Evolutionary conservation across 2,888 invertebrate genomes (phyloP).

Genomic region (Pammene fasciana): DNA sequence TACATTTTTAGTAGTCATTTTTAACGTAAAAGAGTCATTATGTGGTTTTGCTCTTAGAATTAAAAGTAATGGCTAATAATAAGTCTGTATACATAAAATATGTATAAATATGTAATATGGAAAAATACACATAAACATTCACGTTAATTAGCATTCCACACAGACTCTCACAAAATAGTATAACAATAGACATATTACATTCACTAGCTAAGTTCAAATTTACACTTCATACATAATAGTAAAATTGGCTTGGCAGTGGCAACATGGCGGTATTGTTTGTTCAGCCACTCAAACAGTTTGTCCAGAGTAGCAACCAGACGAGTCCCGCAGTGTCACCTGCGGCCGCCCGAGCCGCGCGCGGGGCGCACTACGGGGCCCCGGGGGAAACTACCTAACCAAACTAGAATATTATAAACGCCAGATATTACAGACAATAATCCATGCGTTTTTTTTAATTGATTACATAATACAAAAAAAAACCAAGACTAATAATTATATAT

Average conservation of each 20-base stretch:
- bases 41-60: constrained; percentile 18
- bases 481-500: constrained; percentile 30
- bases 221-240: constrained; percentile 75
- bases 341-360: no score
- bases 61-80: constrained; percentile 16
- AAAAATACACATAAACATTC: constrained; percentile 23
- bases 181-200: constrained; percentile 57
- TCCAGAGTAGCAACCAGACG: no score
- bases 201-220: constrained; percentile 77
- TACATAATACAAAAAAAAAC: neutral
- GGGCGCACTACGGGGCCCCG: no score
- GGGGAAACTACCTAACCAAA: no score
- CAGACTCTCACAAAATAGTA: constrained; percentile 42
- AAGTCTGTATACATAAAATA: constrained; percentile 30
- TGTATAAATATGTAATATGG: constrained; percentile 22
- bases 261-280: neutral
- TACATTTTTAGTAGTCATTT: constrained; percentile 57
- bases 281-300: neutral
- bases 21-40: constrained; percentile 29
- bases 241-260: constrained; percentile 45
- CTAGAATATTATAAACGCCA: constrained; percentile 1
- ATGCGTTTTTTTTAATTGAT: constrained; percentile 12
- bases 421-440: neutral
- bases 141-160: constrained; percentile 33
- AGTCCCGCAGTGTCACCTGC: neutral